Base-by-base conservation (phyloP, 2,888 invertebrate genomes). In the Nemoura dubitans region DNA sequence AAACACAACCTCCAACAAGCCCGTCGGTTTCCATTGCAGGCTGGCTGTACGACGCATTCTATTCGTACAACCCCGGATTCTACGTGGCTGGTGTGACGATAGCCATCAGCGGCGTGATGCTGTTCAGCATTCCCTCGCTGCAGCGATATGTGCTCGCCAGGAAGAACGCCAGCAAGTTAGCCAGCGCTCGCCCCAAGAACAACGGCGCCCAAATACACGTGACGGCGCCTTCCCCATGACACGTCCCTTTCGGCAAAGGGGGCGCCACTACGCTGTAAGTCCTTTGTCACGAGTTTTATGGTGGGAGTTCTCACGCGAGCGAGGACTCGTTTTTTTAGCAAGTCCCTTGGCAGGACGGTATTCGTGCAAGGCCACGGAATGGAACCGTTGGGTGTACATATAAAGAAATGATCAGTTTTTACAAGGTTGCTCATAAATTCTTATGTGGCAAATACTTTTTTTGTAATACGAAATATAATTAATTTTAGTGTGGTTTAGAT, bases 61-160 rank as follows among this genome's bases (percentile, higher is more conserved):
- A 93, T 0, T 96, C 97, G 25, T 98, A 98, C 92, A 94, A 96
- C 90, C 96, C 97, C 25, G 97, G 97, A 0, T 99, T 99, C 92
- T 94, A 95, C 89, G 93, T 98, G 87, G 97, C 98, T 27, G 99
- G 99, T 5, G 92, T 94, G 0, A 95, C 97, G 90, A 97, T 99
- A 87, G 95, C 96, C 3, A 88, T 96, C 81, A 98, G 98, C 90
- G 99, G 98, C 16, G 85, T 97, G 80, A 97, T 99, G 93, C 93
- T 99, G 88, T 98, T 97, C 91, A 91, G 94, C 88, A 97, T 98
- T 90, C 97, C 97, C 7, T 92, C 94, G 86, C 89, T 97, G 85
- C 95, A 96, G 91, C 93, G 92, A 87, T 91, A 91, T 88, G 90
- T 91, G 87, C 89, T 89, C 83, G 88, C 89, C 76, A 87, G 77